Evolutionary conservation across 2,113 vertebrate species (phyloP).

Genomic region (Tetrax tetrax): DNA sequence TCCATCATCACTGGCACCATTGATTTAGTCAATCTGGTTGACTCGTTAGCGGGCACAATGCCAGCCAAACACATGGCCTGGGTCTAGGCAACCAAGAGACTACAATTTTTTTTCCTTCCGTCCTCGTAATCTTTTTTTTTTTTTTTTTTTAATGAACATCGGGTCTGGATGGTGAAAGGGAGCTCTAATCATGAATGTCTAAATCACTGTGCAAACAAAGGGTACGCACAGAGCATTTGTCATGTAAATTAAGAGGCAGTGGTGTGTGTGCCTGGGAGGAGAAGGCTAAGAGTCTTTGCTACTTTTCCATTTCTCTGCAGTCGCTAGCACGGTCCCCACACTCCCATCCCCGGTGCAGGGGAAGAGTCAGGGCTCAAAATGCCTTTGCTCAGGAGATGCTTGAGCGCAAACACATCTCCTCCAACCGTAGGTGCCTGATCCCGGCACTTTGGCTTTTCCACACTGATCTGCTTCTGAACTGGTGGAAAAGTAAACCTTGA

Average conservation of each 20-base stretch:
- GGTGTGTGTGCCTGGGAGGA: background rate
- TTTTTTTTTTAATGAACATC: slow-evolving; percentile 6
- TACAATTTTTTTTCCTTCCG: background rate
- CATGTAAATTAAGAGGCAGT: slow-evolving; percentile 63
- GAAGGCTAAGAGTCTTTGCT: background rate
- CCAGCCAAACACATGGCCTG: slow-evolving; percentile 66
- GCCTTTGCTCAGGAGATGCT: background rate
- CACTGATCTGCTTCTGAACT: background rate
- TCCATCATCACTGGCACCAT: slow-evolving; percentile 56
- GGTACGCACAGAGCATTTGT: slow-evolving; percentile 36
- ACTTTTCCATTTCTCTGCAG: background rate
- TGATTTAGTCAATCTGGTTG: slow-evolving; percentile 60
- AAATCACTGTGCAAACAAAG: slow-evolving; percentile 59
- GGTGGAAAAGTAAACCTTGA: background rate
- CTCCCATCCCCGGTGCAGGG: background rate
- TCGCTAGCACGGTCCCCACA: background rate
- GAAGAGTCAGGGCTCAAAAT: background rate
- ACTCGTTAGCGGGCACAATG: slow-evolving; percentile 54
- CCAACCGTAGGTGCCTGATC: background rate
- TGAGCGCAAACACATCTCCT: background rate
- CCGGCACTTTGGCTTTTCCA: background rate
- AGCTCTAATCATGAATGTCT: slow-evolving; percentile 49
- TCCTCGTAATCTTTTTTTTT: background rate
- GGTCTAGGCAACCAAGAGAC: slow-evolving; percentile 58
- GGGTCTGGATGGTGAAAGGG: slow-evolving; percentile 25